phyloP scores from a whole-genome alignment of 1,140 invertebrate genomes.

The Diabrotica virgifera region DNA sequence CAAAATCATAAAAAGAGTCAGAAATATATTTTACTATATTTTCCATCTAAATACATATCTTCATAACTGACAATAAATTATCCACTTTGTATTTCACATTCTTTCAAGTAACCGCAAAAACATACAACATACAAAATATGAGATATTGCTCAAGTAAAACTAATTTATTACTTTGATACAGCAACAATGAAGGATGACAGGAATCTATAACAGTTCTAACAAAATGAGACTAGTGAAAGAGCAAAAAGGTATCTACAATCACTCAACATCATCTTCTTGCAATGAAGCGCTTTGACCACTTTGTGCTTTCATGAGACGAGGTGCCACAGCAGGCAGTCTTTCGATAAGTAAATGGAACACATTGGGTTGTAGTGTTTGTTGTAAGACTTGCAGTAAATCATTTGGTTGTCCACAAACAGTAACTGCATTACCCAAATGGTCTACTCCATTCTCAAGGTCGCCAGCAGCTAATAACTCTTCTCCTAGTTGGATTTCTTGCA shows the following conservation, averaged over 20 bases:
- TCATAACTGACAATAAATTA: background rate
- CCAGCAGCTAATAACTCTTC: conserved; percentile 85
- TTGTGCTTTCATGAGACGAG: conserved; percentile 41
- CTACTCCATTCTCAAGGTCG: conserved; percentile 85
- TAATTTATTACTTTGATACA: conserved; percentile 9
- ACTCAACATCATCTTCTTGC: conserved; percentile 49
- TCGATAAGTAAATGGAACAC: conserved; percentile 86
- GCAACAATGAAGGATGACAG: conserved; percentile 15
- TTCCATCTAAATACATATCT: background rate
- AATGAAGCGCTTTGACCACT: conserved; percentile 28
- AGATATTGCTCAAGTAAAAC: conserved; percentile 12
- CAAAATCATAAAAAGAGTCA: background rate
- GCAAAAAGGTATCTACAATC: conserved; percentile 18
- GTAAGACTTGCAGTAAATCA: conserved; percentile 74
- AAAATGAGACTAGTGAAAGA: conserved; percentile 16
- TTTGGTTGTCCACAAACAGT: conserved; percentile 94
- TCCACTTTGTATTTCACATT: background rate
- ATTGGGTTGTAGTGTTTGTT: conserved; percentile 85
- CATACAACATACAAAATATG: conserved; percentile 9
- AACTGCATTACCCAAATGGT: conserved; percentile 92
- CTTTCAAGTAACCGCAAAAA: conserved; percentile 4
- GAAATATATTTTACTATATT: background rate
- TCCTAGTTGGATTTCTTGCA: conserved; percentile 85
- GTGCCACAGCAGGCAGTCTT: conserved; percentile 66
- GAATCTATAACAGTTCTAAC: conserved; percentile 13